Evolutionary conservation across 2,888 invertebrate species (phyloP), one percentile per base, ranked within the genome.

Genomic region (Aethes cnicana): DNA sequence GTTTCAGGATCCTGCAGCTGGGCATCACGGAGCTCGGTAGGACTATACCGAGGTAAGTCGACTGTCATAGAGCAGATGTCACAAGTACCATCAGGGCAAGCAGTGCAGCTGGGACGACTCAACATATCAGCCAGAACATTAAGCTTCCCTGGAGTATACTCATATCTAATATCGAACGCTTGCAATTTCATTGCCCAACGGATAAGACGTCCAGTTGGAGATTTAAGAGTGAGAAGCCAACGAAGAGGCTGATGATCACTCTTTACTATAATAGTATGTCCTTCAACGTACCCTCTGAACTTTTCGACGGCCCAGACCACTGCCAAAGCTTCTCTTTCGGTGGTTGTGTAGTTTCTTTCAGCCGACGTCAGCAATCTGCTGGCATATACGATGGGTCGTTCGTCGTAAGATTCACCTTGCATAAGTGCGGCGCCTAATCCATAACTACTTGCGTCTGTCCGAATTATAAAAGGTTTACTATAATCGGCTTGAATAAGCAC

Each of bases 241-340:
- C 20, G 21, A 14, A 37, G 59, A 0, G 81, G 77, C 54, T 71
- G 70, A 55, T 81, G 83, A 58, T 83, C 81, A 0, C 72, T 74
- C 8, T 63, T 55, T 0, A 84, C 57, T 1, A 58, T 58, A 78
- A 43, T 1, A 66, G 68, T 79, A 77, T 83, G 12, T 77, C 48
- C 3, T 67, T 73, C 7, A 81, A 56, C 37, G 79, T 49, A 20
- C 69, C 72, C 25, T 1, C 54, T 25, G 7, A 41, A 46, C 12
- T 41, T 44, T 4, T 44, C 42, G 8, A 39, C 49, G 0, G 25
- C 39, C 41, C 48, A 48, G 7, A 48, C 23, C 2, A 48, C 33
- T n/a, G 41, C 41, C 3, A 48, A 16, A 0, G 41, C 39, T 9
- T 82, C 81, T 14, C 69, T 62, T 41, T 83, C 77, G 0, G 71